Conservation (phyloP, 2,113 vertebrate species). For the Salminus brasiliensis region DNA sequence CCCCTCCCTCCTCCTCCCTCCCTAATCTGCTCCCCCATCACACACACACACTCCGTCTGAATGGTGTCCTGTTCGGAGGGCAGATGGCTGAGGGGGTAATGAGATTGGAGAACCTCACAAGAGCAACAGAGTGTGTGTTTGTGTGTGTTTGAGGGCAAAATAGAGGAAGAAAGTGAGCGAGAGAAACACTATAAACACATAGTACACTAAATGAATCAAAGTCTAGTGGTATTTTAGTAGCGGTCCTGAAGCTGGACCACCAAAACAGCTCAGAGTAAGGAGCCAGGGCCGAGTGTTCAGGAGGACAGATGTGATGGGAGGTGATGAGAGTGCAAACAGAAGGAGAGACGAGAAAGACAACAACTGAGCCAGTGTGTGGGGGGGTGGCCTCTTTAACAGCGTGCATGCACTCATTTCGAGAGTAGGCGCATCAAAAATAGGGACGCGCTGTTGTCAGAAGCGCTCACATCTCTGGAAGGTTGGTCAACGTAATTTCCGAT, state of each 20-base stretch:
- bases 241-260: too few relatives aligned
- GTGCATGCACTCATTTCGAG: too few relatives aligned
- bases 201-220: neutral
- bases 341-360: neutral
- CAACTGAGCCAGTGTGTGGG: too few relatives aligned
- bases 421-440: too few relatives aligned
- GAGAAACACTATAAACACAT: too few relatives aligned
- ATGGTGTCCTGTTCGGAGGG: slow-evolving; percentile 32
- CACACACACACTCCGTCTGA: slow-evolving; percentile 16
- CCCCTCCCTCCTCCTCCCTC: slow-evolving; percentile 15
- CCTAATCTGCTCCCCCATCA: slow-evolving; percentile 37
- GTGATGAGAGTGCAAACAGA: neutral
- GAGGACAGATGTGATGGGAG: neutral
- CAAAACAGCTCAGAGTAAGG: too few relatives aligned
- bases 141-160: too few relatives aligned
- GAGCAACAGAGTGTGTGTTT: slow-evolving; percentile 14
- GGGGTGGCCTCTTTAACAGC: too few relatives aligned
- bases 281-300: neutral
- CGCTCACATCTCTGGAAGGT: too few relatives aligned
- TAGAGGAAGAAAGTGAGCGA: neutral
- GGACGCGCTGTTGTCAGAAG: too few relatives aligned
- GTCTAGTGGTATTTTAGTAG: too few relatives aligned
- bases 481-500: too few relatives aligned
- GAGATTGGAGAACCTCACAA: slow-evolving; percentile 11
- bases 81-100: slow-evolving; percentile 25